Base-by-base conservation (phyloP, 2,113 vertebrate species). In the Struthidea cinerea region DNA sequence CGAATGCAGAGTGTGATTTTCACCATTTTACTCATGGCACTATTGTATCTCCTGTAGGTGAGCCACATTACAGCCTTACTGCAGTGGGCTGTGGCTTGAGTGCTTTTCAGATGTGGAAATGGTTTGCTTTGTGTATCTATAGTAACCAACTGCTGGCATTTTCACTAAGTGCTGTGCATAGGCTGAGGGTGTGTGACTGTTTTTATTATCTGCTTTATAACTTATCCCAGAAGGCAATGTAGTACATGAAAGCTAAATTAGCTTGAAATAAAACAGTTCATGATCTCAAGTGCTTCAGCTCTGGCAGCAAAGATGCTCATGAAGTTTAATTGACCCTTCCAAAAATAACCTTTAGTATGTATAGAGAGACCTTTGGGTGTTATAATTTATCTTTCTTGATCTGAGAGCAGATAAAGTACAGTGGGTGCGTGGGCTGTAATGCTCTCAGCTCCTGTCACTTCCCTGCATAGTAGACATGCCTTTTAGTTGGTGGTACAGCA, bases 121-220 rank as follows among this genome's bases (percentile, higher is more conserved):
- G 15, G 22, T 84, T 94, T 89, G 46, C 80, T 87, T 93, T 89
- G 88, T 89, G 63, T 91, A 64, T 92, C 86, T 94, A 50, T 91
- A 89, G 86, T 94, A 95, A 84, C 73, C 75, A 67, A 59, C 39
- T 78, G 61, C 87, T 92, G 65, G 39, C 56, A 39, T 92, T 88
- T 84, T 70, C 86, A 63, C 37, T 42, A 67, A 93, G 63, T 92
- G 60, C 52, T 84, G 35, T 84, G 83, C 92, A 77, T 63, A 84
- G 86, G 83, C 60, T 92, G 88, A 88, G 76, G 9, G 20, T 86
- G 47, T 78, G 56, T 89, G n/a, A n/a, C 64, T 89, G 49, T 82
- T 86, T 33, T 32, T 93, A 73, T 73, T 91, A 74, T 60, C 64
- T 81, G 60, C 68, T 93, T 87, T 90, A 37, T 74, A 87, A 89